Evolutionary conservation across 2,113 vertebrate genomes (phyloP).

Genomic region (Epinephelus moara): DNA sequence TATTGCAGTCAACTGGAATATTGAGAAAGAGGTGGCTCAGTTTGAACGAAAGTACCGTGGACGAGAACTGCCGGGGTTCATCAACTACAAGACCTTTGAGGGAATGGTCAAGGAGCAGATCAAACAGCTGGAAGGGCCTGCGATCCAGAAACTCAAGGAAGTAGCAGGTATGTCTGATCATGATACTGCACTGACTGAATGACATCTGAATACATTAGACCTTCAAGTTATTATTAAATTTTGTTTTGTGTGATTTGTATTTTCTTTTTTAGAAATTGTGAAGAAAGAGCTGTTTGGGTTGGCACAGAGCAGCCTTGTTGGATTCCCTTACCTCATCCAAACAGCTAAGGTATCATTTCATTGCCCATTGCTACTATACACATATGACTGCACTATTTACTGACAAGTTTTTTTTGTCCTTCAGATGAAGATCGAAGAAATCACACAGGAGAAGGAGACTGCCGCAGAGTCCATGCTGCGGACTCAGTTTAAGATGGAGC

Average conservation of each 20-base stretch:
- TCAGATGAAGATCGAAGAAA: conserved; percentile 85
- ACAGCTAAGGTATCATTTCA: conserved; percentile 65
- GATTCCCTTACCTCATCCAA: conserved; percentile 77
- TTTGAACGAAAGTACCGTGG: conserved; percentile 85
- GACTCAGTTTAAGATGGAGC: conserved; percentile 89
- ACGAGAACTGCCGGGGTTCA: conserved; percentile 87
- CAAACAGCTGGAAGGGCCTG: conserved; percentile 82
- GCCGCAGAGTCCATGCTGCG: conserved; percentile 79
- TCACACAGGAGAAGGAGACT: conserved; percentile 69
- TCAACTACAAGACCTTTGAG: conserved; percentile 88
- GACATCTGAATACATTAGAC: background rate
- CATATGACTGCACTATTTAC: background rate
- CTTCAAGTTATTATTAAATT: background rate
- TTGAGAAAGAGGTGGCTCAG: conserved; percentile 52
- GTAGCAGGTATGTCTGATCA: conserved; percentile 42
- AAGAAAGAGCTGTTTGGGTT: conserved; percentile 64
- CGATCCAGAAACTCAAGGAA: conserved; percentile 75
- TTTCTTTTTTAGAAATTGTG: conserved; percentile 61
- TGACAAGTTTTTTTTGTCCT: conserved; percentile 5
- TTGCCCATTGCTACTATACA: background rate
- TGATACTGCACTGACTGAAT: background rate
- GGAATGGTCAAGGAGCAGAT: conserved; percentile 84
- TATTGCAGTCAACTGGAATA: conserved; percentile 64
- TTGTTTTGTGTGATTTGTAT: background rate
- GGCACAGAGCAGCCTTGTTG: conserved; percentile 68